phyloP scores from a whole-genome alignment of 2,797 vertebrate genomes.

The Discoglossus pictus region DNA sequence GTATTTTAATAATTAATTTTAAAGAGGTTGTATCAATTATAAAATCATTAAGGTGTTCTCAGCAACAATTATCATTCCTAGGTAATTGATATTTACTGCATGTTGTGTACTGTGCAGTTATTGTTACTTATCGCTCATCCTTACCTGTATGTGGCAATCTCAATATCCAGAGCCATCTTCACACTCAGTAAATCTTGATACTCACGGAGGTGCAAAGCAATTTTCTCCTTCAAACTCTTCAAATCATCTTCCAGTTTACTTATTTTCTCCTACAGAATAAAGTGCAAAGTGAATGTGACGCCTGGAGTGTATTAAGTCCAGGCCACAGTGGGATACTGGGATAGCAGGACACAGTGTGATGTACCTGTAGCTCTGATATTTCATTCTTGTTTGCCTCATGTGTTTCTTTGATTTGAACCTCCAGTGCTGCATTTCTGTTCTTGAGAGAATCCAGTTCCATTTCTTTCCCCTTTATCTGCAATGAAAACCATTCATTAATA shows the following conservation, averaged over 20 bases:
- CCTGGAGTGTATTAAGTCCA: too few relatives aligned
- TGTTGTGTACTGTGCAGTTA: background rate
- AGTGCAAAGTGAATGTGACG: too few relatives aligned
- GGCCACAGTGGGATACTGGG: too few relatives aligned
- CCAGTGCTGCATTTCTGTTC: constrained; percentile 69
- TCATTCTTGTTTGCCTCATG: constrained; percentile 66
- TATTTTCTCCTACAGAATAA: constrained; percentile 65
- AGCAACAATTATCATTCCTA: too few relatives aligned
- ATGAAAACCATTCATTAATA: too few relatives aligned
- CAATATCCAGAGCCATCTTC: constrained; percentile 79
- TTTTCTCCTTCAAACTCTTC: constrained; percentile 73
- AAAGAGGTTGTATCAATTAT: too few relatives aligned
- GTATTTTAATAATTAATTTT: too few relatives aligned
- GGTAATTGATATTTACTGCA: too few relatives aligned
- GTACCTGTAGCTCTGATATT: constrained; percentile 66
- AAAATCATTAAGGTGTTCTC: too few relatives aligned
- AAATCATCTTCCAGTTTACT: constrained; percentile 71
- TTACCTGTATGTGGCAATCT: constrained; percentile 79
- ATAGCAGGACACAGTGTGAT: too few relatives aligned
- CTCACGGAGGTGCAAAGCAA: constrained; percentile 71
- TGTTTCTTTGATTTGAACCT: constrained; percentile 67
- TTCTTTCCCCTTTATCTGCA: constrained; percentile 72
- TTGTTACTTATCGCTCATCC: background rate
- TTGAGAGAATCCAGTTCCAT: constrained; percentile 66
- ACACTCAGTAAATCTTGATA: constrained; percentile 72